phyloP scores from a whole-genome alignment of 2,888 invertebrate genomes.

The Drosophila subsilvestris region DNA sequence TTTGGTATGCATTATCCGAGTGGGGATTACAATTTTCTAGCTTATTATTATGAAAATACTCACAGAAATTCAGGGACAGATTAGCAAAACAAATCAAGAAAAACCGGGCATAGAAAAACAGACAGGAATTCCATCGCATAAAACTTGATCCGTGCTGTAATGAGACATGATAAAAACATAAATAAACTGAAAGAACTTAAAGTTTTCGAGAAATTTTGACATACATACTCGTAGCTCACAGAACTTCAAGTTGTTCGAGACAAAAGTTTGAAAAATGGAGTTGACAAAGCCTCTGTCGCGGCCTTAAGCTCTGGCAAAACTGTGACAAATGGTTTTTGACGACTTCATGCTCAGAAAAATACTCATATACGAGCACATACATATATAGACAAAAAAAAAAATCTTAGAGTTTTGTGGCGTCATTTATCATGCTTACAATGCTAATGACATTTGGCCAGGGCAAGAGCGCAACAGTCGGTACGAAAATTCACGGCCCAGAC shows the following conservation, averaged over 20 bases:
- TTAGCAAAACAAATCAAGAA: background rate
- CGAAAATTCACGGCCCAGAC: constrained; percentile 40
- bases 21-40: constrained; percentile 22
- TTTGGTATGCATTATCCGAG: constrained; percentile 32
- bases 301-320: constrained; percentile 62
- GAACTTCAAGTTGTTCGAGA: constrained; percentile 30
- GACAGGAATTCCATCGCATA: background rate
- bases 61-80: background rate
- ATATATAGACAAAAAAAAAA: constrained; percentile 32
- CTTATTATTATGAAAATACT: constrained; percentile 17
- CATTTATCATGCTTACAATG: constrained; percentile 79
- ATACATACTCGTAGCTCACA: background rate
- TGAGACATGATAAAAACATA: too few relatives aligned
- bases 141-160: background rate
- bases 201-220: constrained; percentile 13
- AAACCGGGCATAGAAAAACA: background rate
- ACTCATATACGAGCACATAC: constrained; percentile 1
- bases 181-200: constrained; percentile 1
- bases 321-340: constrained; percentile 74
- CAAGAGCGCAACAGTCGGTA: constrained; percentile 19
- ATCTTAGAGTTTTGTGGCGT: constrained; percentile 54
- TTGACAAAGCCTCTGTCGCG: constrained; percentile 30
- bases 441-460: constrained; percentile 70
- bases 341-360: constrained; percentile 64
- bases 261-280: constrained; percentile 43